Evolutionary conservation across 1,140 invertebrate species (phyloP).

Genomic region (Calliopsis andreniformis): DNA sequence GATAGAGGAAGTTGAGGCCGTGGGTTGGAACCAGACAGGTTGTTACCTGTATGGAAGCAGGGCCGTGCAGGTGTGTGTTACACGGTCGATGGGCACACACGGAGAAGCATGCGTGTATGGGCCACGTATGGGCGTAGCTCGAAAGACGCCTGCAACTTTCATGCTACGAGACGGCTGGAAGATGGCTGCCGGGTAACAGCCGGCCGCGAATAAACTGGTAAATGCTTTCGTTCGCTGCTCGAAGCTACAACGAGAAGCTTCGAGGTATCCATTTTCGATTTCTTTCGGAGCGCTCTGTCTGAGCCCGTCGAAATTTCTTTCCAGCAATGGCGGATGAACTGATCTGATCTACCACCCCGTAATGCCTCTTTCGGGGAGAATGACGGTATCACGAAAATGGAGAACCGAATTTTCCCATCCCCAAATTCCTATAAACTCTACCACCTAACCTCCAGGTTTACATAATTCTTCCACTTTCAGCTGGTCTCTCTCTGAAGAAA

Average conservation of each 20-base stretch:
- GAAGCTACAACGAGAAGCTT: conserved; percentile 44
- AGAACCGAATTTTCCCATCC: background rate
- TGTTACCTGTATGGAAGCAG: conserved; percentile 58
- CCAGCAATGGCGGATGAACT: conserved; percentile 18
- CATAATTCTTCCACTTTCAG: background rate
- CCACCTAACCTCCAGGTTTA: background rate
- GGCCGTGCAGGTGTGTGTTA: conserved; percentile 48
- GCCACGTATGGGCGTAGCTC: conserved; percentile 70
- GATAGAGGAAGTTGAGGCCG: conserved; percentile 70
- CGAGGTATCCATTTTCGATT: conserved; percentile 67
- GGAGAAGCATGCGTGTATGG: conserved; percentile 20
- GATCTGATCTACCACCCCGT: conserved; percentile 17
- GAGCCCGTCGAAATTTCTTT: conserved; percentile 29
- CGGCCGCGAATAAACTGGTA: conserved; percentile 70
- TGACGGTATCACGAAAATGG: background rate
- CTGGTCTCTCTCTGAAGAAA: conserved; percentile 20
- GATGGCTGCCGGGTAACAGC: conserved; percentile 72
- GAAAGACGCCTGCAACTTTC: conserved; percentile 72
- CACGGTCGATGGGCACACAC: conserved; percentile 27
- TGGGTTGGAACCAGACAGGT: conserved; percentile 69
- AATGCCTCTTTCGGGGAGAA: conserved; percentile 10
- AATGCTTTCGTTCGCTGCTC: conserved; percentile 66
- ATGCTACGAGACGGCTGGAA: conserved; percentile 69
- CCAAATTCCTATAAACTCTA: conserved; percentile 1
- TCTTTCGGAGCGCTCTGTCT: conserved; percentile 37